A percentile compares a stretch with the other conserved stretches of the same genome.
phyloP scores from a whole-genome alignment of 2,888 invertebrate genomes.

The Pedicia rivosa region DNA sequence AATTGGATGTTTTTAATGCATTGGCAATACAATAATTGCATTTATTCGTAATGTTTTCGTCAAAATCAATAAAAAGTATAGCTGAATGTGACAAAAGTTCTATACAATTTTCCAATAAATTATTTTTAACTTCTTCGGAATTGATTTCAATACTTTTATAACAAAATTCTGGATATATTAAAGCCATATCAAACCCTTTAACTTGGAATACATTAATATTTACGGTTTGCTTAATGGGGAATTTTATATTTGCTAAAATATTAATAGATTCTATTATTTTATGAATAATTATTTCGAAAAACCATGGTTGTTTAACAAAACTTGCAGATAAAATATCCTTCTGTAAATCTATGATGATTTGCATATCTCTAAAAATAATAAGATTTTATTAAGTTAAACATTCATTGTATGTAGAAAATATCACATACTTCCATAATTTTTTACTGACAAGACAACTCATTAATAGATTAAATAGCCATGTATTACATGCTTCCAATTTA shows the following conservation, averaged over 20 bases:
- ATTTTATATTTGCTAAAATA: slow-evolving; percentile 6
- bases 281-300: slow-evolving; percentile 18
- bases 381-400: no score
- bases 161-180: slow-evolving; percentile 16
- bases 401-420: neutral
- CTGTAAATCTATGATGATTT: slow-evolving; percentile 16
- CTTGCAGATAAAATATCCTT: slow-evolving; percentile 23
- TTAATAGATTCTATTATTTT: slow-evolving; percentile 15
- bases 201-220: slow-evolving; percentile 13
- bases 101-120: slow-evolving; percentile 15
- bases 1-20: slow-evolving; percentile 18
- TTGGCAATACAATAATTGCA: slow-evolving; percentile 17
- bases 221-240: slow-evolving; percentile 4
- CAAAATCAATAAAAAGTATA: slow-evolving; percentile 17
- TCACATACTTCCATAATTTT: neutral
- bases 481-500: slow-evolving; percentile 1
- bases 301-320: slow-evolving; percentile 20
- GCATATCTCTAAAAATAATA: neutral
- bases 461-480: slow-evolving; percentile 3
- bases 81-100: slow-evolving; percentile 18
- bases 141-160: slow-evolving; percentile 13
- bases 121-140: neutral
- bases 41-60: slow-evolving; percentile 15
- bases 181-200: slow-evolving; percentile 15
- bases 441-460: neutral